These are phyloP conservation scores for Zygaena filipendulae DNA, from an alignment of 2,888 invertebrate species.

Conservation along the genomic window DNA sequence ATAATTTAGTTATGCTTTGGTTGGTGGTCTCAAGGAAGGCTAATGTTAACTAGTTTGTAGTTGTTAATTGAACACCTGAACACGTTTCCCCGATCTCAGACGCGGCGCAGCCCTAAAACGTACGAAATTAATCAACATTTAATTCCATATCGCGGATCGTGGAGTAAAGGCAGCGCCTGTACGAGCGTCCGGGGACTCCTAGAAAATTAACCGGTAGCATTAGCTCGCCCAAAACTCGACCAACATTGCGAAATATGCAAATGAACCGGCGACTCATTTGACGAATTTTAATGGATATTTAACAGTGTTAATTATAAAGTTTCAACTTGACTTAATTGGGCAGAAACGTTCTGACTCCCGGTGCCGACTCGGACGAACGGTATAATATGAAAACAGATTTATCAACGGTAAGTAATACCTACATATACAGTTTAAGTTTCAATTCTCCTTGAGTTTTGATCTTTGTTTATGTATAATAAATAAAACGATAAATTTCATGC, in stretches of 20 bases:
- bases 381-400: too few species aligned
- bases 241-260: conserved; percentile 54
- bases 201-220: conserved; percentile 45
- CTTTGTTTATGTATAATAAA: too few species aligned
- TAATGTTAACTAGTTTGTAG: conserved; percentile 38
- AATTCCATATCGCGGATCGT: conserved; percentile 44
- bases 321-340: conserved; percentile 36
- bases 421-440: too few species aligned
- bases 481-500: too few species aligned
- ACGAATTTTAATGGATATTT: conserved; percentile 62
- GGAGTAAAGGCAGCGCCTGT: conserved; percentile 32
- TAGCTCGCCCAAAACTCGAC: conserved; percentile 38
- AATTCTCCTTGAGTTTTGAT: too few species aligned
- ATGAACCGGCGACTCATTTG: conserved; percentile 56
- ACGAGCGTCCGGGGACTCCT: conserved; percentile 47
- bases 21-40: conserved; percentile 16
- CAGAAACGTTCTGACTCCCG: conserved; percentile 22
- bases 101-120: conserved; percentile 35
- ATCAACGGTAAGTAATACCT: too few species aligned
- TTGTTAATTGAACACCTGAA: conserved; percentile 51
- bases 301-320: conserved; percentile 57
- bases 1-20: conserved; percentile 21
- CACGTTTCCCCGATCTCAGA: conserved; percentile 26
- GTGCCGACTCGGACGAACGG: too few species aligned
- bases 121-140: conserved; percentile 61